phyloP scores from a whole-genome alignment of 2,888 invertebrate species.

The Trichopoda pennipes region DNA sequence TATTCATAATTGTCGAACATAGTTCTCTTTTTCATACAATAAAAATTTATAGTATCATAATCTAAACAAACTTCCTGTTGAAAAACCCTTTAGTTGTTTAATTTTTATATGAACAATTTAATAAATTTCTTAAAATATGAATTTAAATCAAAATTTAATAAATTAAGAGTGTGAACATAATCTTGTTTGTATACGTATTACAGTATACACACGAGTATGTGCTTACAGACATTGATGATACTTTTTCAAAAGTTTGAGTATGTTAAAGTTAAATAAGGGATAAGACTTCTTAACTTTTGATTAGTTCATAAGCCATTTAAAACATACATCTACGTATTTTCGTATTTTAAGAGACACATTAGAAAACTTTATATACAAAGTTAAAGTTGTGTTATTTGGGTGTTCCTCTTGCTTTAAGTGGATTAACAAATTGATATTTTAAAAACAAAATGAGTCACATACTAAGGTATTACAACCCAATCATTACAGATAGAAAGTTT shows the following conservation, averaged over 20 bases:
- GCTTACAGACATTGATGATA: neutral
- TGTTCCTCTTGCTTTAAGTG: neutral
- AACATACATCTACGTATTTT: too few relatives aligned
- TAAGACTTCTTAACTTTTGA: neutral
- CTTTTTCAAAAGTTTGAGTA: neutral
- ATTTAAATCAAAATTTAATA: too few relatives aligned
- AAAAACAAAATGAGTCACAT: neutral
- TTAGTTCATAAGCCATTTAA: neutral
- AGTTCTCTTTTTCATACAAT: too few relatives aligned
- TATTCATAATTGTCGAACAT: too few relatives aligned
- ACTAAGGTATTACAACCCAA: too few relatives aligned
- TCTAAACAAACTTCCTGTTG: too few relatives aligned
- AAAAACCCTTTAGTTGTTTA: too few relatives aligned
- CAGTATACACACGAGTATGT: neutral
- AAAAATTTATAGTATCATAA: too few relatives aligned
- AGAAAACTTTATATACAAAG: neutral
- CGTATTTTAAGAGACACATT: neutral
- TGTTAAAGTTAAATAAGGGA: neutral
- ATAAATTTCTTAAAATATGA: too few relatives aligned
- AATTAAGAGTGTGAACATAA: too few relatives aligned
- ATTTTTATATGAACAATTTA: too few relatives aligned
- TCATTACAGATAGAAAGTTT: neutral
- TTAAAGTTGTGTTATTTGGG: neutral
- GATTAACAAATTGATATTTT: neutral
- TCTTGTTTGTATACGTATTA: too few relatives aligned